phyloP scores from a whole-genome alignment of 1,140 invertebrate species.

The Drosophila hydei region DNA sequence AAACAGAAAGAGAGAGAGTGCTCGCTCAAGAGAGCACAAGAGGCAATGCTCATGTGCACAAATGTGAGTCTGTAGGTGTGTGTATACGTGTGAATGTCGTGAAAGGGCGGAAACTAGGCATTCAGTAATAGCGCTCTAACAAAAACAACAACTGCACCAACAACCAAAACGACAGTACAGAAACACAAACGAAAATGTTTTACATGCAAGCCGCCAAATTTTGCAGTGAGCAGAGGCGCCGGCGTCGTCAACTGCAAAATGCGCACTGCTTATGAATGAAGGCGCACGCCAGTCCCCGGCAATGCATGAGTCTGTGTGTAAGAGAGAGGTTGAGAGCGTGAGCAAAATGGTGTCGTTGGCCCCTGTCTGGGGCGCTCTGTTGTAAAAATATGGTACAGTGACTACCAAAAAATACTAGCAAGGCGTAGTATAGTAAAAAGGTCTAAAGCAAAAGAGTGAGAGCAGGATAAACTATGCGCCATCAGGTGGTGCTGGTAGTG shows the following conservation, averaged over 20 bases:
- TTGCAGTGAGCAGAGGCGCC: slow-evolving; percentile 35
- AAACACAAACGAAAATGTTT: slow-evolving; percentile 30
- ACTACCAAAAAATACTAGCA: slow-evolving; percentile 79
- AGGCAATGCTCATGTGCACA: slow-evolving; percentile 60
- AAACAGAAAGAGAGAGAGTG: slow-evolving; percentile 28
- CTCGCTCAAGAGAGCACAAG: slow-evolving; percentile 19
- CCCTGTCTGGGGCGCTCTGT: slow-evolving; percentile 68
- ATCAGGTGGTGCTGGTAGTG: slow-evolving; percentile 38
- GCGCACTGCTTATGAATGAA: slow-evolving; percentile 55
- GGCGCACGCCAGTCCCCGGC: slow-evolving; percentile 38
- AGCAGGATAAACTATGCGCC: slow-evolving; percentile 38
- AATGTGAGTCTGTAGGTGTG: slow-evolving; percentile 25
- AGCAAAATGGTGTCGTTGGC: slow-evolving; percentile 69
- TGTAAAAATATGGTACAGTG: slow-evolving; percentile 75
- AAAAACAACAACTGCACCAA: slow-evolving; percentile 41
- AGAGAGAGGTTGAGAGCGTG: slow-evolving; percentile 27
- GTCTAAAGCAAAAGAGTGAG: slow-evolving; percentile 37
- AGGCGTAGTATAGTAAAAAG: slow-evolving; percentile 58
- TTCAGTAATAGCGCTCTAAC: too few species aligned
- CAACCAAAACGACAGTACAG: slow-evolving; percentile 26
- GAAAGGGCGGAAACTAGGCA: slow-evolving; percentile 52
- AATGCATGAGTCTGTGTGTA: slow-evolving; percentile 12
- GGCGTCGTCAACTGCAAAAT: slow-evolving; percentile 39
- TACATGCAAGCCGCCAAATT: slow-evolving; percentile 49
- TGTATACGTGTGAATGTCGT: slow-evolving; percentile 28